A percentile compares a stretch with the other conserved stretches of the same genome.
phyloP scores from a whole-genome alignment of 2,113 vertebrate genomes.

The Pantherophis guttatus region DNA sequence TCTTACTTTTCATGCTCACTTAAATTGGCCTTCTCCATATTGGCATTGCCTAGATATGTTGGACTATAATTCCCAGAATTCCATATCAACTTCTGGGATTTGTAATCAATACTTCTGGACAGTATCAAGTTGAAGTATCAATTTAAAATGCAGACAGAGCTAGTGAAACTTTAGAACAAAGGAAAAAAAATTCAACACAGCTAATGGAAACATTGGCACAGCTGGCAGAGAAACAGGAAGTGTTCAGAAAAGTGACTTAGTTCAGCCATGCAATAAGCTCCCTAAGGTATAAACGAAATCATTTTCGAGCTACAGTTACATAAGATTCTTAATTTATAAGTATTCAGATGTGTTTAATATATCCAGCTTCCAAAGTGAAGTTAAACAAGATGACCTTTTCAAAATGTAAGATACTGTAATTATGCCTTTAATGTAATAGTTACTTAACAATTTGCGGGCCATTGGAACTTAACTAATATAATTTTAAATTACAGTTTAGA shows the following conservation, averaged over 20 bases:
- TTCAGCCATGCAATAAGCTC: not conserved
- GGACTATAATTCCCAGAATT: not conserved
- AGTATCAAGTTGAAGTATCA: not conserved
- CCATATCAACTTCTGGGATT: not conserved
- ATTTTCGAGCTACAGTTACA: not conserved
- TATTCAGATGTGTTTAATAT: not conserved
- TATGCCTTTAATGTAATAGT: not conserved
- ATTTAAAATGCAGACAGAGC: not conserved
- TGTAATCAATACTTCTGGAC: not conserved
- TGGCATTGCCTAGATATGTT: not conserved
- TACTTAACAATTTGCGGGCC: not conserved
- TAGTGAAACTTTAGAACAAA: not conserved
- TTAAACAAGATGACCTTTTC: not conserved
- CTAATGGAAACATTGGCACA: not conserved
- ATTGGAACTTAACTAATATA: not conserved
- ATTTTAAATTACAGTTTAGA: not conserved
- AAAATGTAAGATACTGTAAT: not conserved
- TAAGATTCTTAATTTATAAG: not conserved
- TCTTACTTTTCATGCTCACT: not conserved
- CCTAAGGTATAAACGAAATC: not conserved
- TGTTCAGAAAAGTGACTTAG: not conserved
- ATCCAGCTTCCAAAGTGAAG: not conserved
- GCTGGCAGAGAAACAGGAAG: not conserved
- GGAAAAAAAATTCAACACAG: not conserved
- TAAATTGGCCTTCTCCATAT: not conserved